A percentile compares a stretch with the other conserved stretches of the same genome.
These are phyloP conservation scores for Ditylenchus weischeri DNA, from an alignment of 2,888 invertebrate species.

Conservation along the genomic window DNA sequence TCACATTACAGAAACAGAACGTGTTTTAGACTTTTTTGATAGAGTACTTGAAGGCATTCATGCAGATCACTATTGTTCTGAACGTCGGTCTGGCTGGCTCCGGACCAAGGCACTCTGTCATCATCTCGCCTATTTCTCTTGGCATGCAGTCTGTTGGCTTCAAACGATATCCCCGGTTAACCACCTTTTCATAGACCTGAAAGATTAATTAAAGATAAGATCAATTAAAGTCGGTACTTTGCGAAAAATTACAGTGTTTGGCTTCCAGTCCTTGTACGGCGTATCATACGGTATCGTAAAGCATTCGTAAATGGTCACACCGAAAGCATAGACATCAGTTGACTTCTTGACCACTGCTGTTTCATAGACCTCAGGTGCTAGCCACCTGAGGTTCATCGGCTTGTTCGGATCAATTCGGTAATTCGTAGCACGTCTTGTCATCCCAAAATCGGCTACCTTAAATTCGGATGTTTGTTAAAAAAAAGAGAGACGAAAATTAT, in stretches of 20 bases:
- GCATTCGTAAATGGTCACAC: slow-evolving; percentile 31
- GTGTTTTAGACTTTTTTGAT: too few species aligned
- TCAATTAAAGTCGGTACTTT: neutral
- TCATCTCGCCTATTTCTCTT: slow-evolving; percentile 24
- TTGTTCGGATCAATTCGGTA: slow-evolving; percentile 35
- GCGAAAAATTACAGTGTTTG: slow-evolving; percentile 20
- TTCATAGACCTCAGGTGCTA: slow-evolving; percentile 37
- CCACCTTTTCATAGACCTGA: slow-evolving; percentile 34
- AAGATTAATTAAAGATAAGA: neutral
- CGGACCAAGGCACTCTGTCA: slow-evolving; percentile 31
- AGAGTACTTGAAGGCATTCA: too few species aligned
- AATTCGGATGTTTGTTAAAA: slow-evolving; percentile 8
- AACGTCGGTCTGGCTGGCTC: slow-evolving; percentile 30
- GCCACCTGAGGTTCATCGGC: slow-evolving; percentile 38
- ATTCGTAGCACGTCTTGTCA: slow-evolving; percentile 30
- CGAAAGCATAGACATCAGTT: slow-evolving; percentile 38
- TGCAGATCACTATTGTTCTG: slow-evolving; percentile 19
- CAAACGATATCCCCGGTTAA: slow-evolving; percentile 30
- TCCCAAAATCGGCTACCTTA: slow-evolving; percentile 36
- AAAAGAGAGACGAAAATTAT: neutral
- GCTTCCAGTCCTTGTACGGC: slow-evolving; percentile 33
- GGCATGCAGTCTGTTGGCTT: slow-evolving; percentile 26
- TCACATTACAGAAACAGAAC: too few species aligned
- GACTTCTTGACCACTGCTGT: slow-evolving; percentile 30
- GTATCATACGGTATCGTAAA: slow-evolving; percentile 30